A percentile compares a stretch with the other conserved stretches of the same genome.
Evolutionary conservation across 1,140 invertebrate genomes (phyloP).

Genomic region (Acromyrmex echinatior): DNA sequence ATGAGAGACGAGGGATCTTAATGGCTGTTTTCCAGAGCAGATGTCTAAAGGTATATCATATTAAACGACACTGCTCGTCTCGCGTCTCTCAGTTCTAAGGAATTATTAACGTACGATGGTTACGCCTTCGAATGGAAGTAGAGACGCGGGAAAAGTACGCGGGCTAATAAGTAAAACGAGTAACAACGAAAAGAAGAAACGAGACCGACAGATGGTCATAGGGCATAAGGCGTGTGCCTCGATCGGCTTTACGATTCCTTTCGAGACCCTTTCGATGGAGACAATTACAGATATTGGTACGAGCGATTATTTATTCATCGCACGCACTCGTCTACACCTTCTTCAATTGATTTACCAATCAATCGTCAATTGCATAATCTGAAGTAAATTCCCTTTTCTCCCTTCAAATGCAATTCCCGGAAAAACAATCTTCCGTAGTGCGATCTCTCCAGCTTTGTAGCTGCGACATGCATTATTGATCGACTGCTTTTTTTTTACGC

Average conservation of each 20-base stretch:
- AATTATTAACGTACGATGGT: conserved; percentile 41
- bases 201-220: conserved; percentile 68
- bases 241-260: conserved; percentile 56
- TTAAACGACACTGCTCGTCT: conserved; percentile 39
- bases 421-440: conserved; percentile 2
- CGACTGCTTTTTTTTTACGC: background rate
- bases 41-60: conserved; percentile 61
- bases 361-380: background rate
- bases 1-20: conserved; percentile 66
- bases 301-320: background rate
- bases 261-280: conserved; percentile 51
- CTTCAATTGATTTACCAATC: conserved; percentile 16
- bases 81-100: conserved; percentile 5
- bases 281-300: conserved; percentile 72
- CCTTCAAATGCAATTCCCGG: background rate
- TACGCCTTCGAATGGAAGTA: background rate
- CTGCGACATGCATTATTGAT: conserved; percentile 16
- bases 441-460: too few relatives aligned
- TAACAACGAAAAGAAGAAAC: conserved; percentile 27
- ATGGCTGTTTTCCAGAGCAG: conserved; percentile 72
- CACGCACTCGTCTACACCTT: background rate
- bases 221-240: conserved; percentile 68
- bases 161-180: conserved; percentile 21
- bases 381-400: background rate
- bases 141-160: conserved; percentile 25